Percentiles rank a stretch among this genome's conserved stretches.
phyloP scores from a whole-genome alignment of 1,140 invertebrate species.

The Papilio polytes region DNA sequence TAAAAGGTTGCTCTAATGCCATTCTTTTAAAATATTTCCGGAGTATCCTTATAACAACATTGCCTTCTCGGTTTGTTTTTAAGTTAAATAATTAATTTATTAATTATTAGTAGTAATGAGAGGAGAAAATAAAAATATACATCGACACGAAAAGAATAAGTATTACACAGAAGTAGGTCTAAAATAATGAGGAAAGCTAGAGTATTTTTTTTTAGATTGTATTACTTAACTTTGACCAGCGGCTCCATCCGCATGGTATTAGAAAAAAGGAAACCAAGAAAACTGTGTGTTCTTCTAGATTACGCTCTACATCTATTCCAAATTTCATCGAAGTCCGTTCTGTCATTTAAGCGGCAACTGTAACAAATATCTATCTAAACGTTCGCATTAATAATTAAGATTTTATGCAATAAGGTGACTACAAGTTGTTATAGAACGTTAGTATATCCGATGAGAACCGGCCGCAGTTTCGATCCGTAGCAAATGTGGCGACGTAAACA shows the following conservation, averaged over 20 bases:
- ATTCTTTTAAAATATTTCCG: conserved; percentile 12
- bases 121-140: neutral
- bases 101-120: neutral
- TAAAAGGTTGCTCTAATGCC: neutral
- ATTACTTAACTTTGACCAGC: too few species aligned
- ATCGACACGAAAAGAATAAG: too few species aligned
- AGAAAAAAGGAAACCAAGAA: too few species aligned
- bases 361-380: too few species aligned
- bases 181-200: too few species aligned
- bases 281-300: too few species aligned
- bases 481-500: conserved; percentile 48
- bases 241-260: too few species aligned
- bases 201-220: too few species aligned
- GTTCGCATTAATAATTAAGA: neutral
- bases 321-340: too few species aligned
- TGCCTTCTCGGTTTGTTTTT: neutral
- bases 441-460: conserved; percentile 43
- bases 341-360: too few species aligned
- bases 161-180: too few species aligned
- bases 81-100: neutral
- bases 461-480: conserved; percentile 41
- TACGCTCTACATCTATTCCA: too few species aligned
- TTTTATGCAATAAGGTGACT: conserved; percentile 7
- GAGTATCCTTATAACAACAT: conserved; percentile 13
- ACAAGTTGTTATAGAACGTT: neutral